Base-by-base conservation (phyloP, 2,797 vertebrate genomes). In the Yasuhikotakia modesta region DNA sequence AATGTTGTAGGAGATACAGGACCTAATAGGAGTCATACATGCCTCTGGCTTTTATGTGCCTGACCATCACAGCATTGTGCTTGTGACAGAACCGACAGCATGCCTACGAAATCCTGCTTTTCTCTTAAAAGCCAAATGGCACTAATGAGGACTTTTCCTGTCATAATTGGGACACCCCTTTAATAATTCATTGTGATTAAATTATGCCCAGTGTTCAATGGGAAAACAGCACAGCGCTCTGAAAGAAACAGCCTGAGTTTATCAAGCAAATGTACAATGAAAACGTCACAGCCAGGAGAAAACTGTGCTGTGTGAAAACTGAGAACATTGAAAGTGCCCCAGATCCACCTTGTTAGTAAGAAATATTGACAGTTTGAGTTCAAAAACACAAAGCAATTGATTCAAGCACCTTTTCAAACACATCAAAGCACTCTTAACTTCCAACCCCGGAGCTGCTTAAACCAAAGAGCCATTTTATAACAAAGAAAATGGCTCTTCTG, bases 161-260 rank as follows among this genome's bases (percentile, higher is more conserved):
- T 5, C 39, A 50, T 80, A 86, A 87, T 77, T 88, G 78, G 87
- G 83, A 82, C 85, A 82, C 64, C 83, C 85, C n/a, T 83, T 85
- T 81, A 87, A 85, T 86, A 84, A 87, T 88, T 87, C 48, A 88
- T 73, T 71, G 70, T 39, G 63, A 46, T 67, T 32, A 64, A 78
- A 73, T 57, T n/a, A 69, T 55, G 69, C 71, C 67, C 69, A 24
- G 12, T 65, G 22, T 80, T 55, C 66, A 48, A 39, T 17, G 30
- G 24, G 63, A 66, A 57, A 78, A 65, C 46, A 16, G 65, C 55
- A 46, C 35, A 65, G 79, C 52, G 30, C 58, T 74, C 21, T 10
- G 35, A 39, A 39, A 75, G 21, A 75, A 73, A 75, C n/a, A 17
- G 35, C 12, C 35, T 1, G 11, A 66, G 22, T 52, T 55, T 43